Evolutionary conservation across 2,113 vertebrate genomes (phyloP).

Genomic region (Megaceryle maxima): DNA sequence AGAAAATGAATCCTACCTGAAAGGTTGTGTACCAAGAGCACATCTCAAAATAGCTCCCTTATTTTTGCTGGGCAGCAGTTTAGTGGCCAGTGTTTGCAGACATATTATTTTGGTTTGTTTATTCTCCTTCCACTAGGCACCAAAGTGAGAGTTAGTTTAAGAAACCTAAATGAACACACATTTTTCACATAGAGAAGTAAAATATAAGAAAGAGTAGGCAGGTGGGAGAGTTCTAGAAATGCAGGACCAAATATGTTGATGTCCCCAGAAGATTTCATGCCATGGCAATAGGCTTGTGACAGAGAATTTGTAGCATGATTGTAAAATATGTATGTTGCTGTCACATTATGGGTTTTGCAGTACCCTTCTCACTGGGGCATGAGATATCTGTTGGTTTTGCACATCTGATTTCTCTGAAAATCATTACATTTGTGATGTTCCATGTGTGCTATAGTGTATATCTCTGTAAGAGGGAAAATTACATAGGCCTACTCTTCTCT

Average conservation of each 20-base stretch:
- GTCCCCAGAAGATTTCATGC: not conserved
- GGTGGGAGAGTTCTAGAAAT: not conserved
- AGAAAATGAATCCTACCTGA: not conserved
- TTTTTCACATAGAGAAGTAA: not conserved
- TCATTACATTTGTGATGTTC: not conserved
- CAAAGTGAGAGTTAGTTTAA: not conserved
- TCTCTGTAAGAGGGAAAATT: constrained; percentile 14
- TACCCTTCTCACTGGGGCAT: not conserved
- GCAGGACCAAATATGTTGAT: not conserved
- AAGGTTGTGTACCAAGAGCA: not conserved
- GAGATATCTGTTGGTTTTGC: not conserved
- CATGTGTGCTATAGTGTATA: not conserved
- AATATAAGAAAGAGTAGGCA: not conserved
- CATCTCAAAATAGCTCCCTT: not conserved
- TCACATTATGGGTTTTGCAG: not conserved
- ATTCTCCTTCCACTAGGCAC: not conserved
- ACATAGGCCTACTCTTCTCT: not conserved
- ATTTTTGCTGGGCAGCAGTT: not conserved
- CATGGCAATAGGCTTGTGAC: not conserved
- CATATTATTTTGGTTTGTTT: not conserved
- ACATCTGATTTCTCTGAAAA: not conserved
- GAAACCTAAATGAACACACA: not conserved
- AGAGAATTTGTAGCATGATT: not conserved
- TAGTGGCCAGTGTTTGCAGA: not conserved
- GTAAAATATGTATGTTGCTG: not conserved